Percentiles rank a stretch among this genome's conserved stretches.
Conservation (phyloP, 2,888 invertebrate species). For the Lottia scabra region DNA sequence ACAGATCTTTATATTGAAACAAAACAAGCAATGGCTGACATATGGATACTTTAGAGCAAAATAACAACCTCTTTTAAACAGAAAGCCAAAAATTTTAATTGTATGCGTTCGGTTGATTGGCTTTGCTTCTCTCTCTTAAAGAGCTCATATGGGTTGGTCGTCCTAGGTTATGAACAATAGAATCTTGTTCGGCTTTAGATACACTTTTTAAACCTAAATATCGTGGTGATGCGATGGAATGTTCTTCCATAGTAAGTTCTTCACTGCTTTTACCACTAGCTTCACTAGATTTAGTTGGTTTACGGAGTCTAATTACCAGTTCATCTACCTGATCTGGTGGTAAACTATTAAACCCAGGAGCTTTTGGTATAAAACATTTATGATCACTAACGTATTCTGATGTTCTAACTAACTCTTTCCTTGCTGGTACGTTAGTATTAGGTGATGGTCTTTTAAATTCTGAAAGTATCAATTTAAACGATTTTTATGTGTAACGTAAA, state of each 20-base stretch:
- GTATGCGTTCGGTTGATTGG: background rate
- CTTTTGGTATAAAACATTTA: slow-evolving; percentile 52
- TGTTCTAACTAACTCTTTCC: slow-evolving; percentile 42
- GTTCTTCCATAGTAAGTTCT: slow-evolving; percentile 31
- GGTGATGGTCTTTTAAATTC: slow-evolving; percentile 20
- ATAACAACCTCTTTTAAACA: too few relatives aligned
- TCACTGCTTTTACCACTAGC: slow-evolving; percentile 41
- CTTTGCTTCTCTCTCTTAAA: slow-evolving; percentile 32
- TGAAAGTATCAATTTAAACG: slow-evolving; percentile 26
- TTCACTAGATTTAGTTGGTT: slow-evolving; percentile 46
- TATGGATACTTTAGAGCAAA: too few relatives aligned
- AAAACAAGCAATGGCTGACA: too few relatives aligned
- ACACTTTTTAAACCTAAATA: slow-evolving; percentile 43
- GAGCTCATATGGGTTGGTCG: slow-evolving; percentile 48
- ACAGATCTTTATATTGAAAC: too few relatives aligned
- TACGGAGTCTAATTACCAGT: slow-evolving; percentile 40
- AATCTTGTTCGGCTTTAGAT: slow-evolving; percentile 38
- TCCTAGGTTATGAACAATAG: slow-evolving; percentile 41
- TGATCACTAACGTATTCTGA: slow-evolving; percentile 52
- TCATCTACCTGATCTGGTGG: slow-evolving; percentile 44
- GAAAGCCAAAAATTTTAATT: background rate
- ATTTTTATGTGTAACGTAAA: too few relatives aligned
- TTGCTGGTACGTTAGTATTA: slow-evolving; percentile 42
- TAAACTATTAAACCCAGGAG: slow-evolving; percentile 54
- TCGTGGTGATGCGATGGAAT: slow-evolving; percentile 37